phyloP scores from a whole-genome alignment of 2,113 vertebrate species.

The Phaethon lepturus region DNA sequence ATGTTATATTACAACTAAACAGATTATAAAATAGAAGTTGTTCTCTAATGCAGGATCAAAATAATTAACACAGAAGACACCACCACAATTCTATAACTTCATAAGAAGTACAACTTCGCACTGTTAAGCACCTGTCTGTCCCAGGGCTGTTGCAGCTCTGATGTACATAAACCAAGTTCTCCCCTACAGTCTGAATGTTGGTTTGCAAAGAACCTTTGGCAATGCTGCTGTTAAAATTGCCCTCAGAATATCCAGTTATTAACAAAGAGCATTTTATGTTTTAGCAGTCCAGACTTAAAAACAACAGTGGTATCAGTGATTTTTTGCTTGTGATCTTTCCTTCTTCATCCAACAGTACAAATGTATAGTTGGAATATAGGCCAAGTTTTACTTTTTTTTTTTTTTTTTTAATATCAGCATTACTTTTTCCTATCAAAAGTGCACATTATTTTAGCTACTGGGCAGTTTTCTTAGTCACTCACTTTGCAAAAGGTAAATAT shows the following conservation, averaged over 20 bases:
- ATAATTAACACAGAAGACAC: background rate
- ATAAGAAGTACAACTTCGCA: background rate
- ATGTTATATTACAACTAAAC: background rate
- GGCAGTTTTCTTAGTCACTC: background rate
- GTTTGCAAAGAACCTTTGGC: background rate
- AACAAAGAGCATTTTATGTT: background rate
- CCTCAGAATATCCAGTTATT: background rate
- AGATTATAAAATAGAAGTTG: background rate
- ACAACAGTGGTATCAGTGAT: no score
- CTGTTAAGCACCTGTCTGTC: background rate
- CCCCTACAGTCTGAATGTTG: background rate
- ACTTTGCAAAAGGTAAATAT: background rate
- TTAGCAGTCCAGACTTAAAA: background rate
- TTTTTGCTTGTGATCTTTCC: background rate
- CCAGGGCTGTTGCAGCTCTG: background rate
- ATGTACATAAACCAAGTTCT: background rate
- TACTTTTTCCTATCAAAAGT: background rate
- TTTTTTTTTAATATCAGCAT: background rate
- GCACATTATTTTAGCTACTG: background rate
- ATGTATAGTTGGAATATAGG: background rate
- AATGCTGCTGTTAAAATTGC: background rate
- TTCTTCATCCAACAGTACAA: background rate
- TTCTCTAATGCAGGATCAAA: background rate
- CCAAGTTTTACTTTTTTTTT: background rate
- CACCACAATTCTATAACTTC: background rate